These are phyloP conservation scores for Myrmecophaga tridactyla DNA, from an alignment of 2,113 vertebrate species.

Conservation along the genomic window DNA sequence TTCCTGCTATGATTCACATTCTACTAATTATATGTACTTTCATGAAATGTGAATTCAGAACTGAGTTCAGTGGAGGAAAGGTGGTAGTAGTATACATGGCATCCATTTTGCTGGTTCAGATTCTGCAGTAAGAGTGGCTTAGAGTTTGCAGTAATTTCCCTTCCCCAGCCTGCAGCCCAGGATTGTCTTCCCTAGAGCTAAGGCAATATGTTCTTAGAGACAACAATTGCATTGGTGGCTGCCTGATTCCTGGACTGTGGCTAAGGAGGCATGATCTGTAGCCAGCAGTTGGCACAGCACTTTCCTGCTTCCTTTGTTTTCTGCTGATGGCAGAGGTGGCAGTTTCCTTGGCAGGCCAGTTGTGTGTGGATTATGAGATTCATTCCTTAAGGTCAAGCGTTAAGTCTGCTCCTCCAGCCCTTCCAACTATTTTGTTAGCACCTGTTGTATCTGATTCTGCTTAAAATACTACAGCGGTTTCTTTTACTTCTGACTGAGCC, in stretches of 20 bases:
- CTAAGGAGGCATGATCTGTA: not conserved
- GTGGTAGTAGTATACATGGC: not conserved
- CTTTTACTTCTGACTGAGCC: not conserved
- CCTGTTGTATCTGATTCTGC: not conserved
- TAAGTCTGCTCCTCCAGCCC: not conserved
- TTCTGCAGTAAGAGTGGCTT: not conserved
- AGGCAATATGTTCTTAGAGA: not conserved
- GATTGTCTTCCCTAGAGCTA: not conserved
- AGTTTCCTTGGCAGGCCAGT: not conserved
- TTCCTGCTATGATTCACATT: not conserved
- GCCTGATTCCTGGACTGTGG: slow-evolving; percentile 28
- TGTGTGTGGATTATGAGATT: not conserved
- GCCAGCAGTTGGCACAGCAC: not conserved
- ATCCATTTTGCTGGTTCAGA: not conserved
- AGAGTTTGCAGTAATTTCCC: not conserved
- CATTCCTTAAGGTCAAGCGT: not conserved
- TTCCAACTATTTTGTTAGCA: not conserved
- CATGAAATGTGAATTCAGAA: not conserved
- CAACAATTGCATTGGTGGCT: not conserved
- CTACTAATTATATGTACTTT: not conserved
- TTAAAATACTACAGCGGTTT: slow-evolving; percentile 8
- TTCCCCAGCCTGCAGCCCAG: not conserved
- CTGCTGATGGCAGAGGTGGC: not conserved
- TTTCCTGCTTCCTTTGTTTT: not conserved
- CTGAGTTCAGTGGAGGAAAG: not conserved